Percentiles rank a stretch among this genome's conserved stretches.
Conservation (phyloP, 53 echinoderm and acorn worm genomes). For the Hippasteria phrygiana region DNA sequence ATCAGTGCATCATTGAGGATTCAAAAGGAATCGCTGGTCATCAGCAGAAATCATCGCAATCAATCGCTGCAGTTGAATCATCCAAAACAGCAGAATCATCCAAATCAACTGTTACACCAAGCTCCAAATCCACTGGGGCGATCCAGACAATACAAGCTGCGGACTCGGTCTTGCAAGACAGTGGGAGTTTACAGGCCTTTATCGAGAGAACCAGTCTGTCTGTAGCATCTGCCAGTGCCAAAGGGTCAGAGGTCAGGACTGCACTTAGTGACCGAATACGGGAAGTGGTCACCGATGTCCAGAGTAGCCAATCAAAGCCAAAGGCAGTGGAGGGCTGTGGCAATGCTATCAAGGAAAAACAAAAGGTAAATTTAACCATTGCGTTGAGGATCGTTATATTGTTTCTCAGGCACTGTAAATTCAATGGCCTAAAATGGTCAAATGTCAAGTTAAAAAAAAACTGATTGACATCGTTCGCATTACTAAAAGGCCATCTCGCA, state of each 20-base stretch:
- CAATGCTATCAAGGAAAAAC: not conserved
- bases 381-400: not conserved
- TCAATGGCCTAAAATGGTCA: too few relatives aligned
- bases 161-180: not conserved
- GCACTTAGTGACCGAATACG: conserved; percentile 3
- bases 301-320: not conserved
- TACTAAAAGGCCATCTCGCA: too few relatives aligned
- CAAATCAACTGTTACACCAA: not conserved
- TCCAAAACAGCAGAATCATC: not conserved
- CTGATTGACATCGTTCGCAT: too few relatives aligned
- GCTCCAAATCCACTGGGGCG: not conserved
- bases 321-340: not conserved
- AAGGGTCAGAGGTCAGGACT: not conserved
- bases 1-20: not conserved
- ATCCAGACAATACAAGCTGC: not conserved
- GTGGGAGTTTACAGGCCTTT: conserved; percentile 22
- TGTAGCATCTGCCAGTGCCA: not conserved
- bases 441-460: not conserved
- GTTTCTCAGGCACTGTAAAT: too few relatives aligned
- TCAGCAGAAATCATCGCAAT: not conserved
- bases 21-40: not conserved
- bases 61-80: not conserved
- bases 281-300: conserved; percentile 4
- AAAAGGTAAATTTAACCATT: not conserved
- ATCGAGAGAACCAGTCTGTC: conserved; percentile 27